phyloP scores from a whole-genome alignment of 37 sponge, comb jelly and placozoan genomes.

The Crambe crambe region DNA sequence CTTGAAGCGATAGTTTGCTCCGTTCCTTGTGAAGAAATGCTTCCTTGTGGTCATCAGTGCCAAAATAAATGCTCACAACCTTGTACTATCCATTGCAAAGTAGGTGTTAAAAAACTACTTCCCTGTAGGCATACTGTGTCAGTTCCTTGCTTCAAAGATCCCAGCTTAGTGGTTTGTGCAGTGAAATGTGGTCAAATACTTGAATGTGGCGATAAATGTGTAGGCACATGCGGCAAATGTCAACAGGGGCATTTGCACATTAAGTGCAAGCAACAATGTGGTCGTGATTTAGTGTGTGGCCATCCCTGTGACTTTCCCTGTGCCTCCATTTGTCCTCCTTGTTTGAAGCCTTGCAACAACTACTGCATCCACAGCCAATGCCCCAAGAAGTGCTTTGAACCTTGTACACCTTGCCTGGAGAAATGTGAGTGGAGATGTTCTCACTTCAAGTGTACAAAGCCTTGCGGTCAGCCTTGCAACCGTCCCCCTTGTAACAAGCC shows the following conservation, averaged over 20 bases:
- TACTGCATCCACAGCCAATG: constrained; percentile 80
- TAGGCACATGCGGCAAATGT: constrained; percentile 75
- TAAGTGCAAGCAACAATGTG: constrained; percentile 67
- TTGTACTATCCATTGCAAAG: constrained; percentile 42
- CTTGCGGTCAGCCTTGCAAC: constrained; percentile 78
- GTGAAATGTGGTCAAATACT: constrained; percentile 5
- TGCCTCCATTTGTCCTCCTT: constrained; percentile 73
- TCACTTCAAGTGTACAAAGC: constrained; percentile 68
- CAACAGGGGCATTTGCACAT: constrained; percentile 73
- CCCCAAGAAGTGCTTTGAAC: constrained; percentile 72
- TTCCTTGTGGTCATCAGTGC: constrained; percentile 84
- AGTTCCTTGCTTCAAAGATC: constrained; percentile 25
- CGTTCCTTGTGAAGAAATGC: constrained; percentile 44
- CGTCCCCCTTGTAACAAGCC: constrained; percentile 72
- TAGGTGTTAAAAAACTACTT: constrained; percentile 18
- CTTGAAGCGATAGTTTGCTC: constrained; percentile 33
- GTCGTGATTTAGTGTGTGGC: constrained; percentile 76
- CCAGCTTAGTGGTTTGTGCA: constrained; percentile 28
- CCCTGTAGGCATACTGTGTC: constrained; percentile 67
- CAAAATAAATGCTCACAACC: constrained; percentile 59
- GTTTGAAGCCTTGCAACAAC: constrained; percentile 62
- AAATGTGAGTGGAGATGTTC: constrained; percentile 81
- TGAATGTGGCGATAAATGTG: constrained; percentile 75
- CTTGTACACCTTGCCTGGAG: constrained; percentile 69
- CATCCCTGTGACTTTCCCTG: constrained; percentile 77